These are phyloP conservation scores for Candoia aspera DNA, from an alignment of 2,113 vertebrate species.

Conservation along the genomic window DNA sequence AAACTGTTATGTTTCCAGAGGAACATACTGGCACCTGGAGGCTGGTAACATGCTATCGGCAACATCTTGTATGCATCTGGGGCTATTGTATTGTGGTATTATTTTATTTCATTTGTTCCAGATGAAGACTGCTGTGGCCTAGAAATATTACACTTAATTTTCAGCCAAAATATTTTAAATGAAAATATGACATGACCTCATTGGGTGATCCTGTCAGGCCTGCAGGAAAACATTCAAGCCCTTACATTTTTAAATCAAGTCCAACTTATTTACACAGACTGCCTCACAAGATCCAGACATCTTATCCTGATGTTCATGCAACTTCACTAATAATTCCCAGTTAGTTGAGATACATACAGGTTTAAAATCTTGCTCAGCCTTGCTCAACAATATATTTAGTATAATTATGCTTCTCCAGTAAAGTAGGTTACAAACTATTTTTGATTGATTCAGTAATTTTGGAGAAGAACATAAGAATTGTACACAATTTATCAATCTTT, in stretches of 20 bases:
- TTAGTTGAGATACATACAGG: neutral
- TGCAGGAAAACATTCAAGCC: neutral
- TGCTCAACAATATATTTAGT: neutral
- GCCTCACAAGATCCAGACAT: neutral
- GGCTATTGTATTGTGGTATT: neutral
- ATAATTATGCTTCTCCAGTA: neutral
- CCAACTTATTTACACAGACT: neutral
- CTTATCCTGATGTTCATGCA: neutral
- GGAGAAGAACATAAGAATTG: neutral
- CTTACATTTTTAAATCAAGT: accelerated
- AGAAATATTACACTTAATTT: neutral
- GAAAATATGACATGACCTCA: neutral
- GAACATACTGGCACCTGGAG: constrained; percentile 17
- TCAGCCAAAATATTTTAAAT: constrained; percentile 20
- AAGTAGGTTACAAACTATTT: too few relatives aligned
- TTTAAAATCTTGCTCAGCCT: neutral
- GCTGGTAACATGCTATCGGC: neutral
- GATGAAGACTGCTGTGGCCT: neutral
- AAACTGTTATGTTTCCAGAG: constrained; percentile 40
- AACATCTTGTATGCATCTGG: constrained; percentile 36
- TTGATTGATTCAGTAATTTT: neutral
- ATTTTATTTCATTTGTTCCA: constrained; percentile 32
- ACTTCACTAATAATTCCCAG: neutral
- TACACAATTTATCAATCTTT: neutral
- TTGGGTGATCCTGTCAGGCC: neutral